Percentiles rank a stretch among this genome's conserved stretches.
phyloP scores from a whole-genome alignment of 2,797 vertebrate species.

The Erithacus rubecula region DNA sequence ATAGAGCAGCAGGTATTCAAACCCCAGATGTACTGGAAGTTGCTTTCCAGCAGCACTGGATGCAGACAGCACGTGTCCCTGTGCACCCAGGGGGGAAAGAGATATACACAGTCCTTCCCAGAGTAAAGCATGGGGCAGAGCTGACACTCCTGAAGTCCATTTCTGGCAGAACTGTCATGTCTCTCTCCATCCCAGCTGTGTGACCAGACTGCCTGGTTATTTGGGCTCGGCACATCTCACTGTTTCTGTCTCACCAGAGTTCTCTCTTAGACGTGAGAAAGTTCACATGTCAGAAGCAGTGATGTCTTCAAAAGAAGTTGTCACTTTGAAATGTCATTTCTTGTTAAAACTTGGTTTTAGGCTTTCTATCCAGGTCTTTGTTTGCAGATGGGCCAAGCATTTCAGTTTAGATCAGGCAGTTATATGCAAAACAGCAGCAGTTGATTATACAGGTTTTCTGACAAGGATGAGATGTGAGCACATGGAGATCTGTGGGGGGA shows the following conservation, averaged over 20 bases:
- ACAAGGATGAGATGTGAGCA: not conserved
- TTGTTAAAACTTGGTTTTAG: not conserved
- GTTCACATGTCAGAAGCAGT: not conserved
- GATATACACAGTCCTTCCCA: not conserved
- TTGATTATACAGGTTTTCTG: not conserved
- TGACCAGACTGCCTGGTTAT: not conserved
- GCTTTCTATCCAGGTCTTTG: not conserved
- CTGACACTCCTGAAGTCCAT: not conserved
- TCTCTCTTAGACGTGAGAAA: not conserved
- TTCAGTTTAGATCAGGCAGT: not conserved
- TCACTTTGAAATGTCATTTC: not conserved
- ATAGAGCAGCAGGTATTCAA: not conserved
- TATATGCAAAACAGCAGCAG: not conserved
- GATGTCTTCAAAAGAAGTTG: not conserved
- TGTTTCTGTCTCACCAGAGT: not conserved
- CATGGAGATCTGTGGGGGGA: not conserved
- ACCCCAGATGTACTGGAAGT: not conserved
- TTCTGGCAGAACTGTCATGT: not conserved
- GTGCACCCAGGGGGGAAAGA: not conserved
- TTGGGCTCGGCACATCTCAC: not conserved
- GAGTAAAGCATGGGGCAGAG: not conserved
- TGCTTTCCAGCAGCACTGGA: not conserved
- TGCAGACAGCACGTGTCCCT: rapidly evolving
- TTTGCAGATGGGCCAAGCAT: not conserved
- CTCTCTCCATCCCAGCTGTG: not conserved